phyloP scores from a whole-genome alignment of 53 echinoderm and acorn worm genomes.

The Pentamera pediparva region DNA sequence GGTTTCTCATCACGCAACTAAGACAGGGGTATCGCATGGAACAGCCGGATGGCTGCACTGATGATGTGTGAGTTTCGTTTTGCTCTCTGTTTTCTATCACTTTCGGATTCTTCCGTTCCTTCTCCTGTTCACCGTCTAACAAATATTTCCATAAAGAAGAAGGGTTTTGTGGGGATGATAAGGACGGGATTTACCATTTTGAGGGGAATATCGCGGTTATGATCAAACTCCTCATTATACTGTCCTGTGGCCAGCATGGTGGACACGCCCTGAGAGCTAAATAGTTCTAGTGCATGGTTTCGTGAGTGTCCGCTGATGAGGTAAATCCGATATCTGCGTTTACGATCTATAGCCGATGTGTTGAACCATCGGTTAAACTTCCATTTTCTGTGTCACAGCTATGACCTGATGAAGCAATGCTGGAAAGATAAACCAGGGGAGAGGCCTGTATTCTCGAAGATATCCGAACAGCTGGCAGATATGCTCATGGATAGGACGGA shows the following conservation, averaged over 20 bases:
- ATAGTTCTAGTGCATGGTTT: too few species aligned
- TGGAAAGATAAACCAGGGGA: not conserved
- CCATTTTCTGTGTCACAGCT: not conserved
- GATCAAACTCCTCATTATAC: too few species aligned
- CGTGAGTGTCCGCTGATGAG: not conserved
- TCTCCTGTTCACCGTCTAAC: not conserved
- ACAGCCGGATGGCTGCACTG: constrained; percentile 4
- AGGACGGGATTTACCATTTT: too few species aligned
- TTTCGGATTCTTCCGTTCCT: not conserved
- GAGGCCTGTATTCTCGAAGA: not conserved
- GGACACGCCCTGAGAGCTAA: too few species aligned
- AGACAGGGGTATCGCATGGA: constrained; percentile 25
- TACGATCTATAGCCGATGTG: not conserved
- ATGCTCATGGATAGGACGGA: not conserved
- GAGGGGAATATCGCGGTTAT: too few species aligned
- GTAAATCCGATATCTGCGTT: not conserved
- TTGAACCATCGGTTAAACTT: not conserved
- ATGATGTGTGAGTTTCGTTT: constrained; percentile 3
- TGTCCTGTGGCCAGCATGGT: too few species aligned
- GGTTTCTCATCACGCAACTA: constrained; percentile 12
- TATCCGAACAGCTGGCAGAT: not conserved
- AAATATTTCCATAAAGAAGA: not conserved
- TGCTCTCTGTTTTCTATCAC: too few species aligned
- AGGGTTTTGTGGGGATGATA: too few species aligned
- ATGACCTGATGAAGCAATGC: constrained; percentile 11